Evolutionary conservation across 2,797 vertebrate species (phyloP), one percentile per base, ranked within the genome.

Genomic region (Pangasius mekongensis): DNA sequence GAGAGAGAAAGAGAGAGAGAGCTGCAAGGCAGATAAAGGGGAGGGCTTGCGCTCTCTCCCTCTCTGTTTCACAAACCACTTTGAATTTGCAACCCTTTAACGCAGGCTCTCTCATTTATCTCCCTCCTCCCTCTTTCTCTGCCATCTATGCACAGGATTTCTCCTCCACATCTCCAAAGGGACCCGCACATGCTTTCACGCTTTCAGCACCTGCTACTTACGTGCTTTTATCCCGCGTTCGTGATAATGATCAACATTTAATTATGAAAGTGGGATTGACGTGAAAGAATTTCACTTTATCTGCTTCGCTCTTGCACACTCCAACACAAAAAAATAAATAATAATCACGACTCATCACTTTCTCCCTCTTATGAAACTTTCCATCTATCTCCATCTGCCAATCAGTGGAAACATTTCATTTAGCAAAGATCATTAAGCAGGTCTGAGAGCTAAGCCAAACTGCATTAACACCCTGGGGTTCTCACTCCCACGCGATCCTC

Each of bases 41-140:
- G 81, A 91, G 87, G 87, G 90, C 90, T 89, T 30, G 87, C 85
- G 52, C 83, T 87, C 88, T 90, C 87, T 90, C 88, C 54, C 62
- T 94, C 93, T 92, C 89, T 67, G 87, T 95, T 92, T 94, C 92
- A 94, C 92, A 94, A 94, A 94, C 90, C 93, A 91, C 91, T 94
- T 93, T 87, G 91, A 94, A 92, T 94, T 92, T 93, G 88, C 91
- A 93, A 93, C 93, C 94, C 88, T 89, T 92, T 91, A 94, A 91
- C 91, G 90, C 90, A 90, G 91, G 89, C 88, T 80, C n/a, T 81
- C 92, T 91, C 91, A 88, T 94, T 92, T 91, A 92, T 93, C 91
- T 43, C 87, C 83, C 89, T 80, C 89, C 74, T 84, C 80, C 69
- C 58, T 84, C 66, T 74, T 84, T 60, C 43, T 62, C 71, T 5